Conservation (phyloP, 2,113 vertebrate genomes). For the Cervus canadensis region DNA sequence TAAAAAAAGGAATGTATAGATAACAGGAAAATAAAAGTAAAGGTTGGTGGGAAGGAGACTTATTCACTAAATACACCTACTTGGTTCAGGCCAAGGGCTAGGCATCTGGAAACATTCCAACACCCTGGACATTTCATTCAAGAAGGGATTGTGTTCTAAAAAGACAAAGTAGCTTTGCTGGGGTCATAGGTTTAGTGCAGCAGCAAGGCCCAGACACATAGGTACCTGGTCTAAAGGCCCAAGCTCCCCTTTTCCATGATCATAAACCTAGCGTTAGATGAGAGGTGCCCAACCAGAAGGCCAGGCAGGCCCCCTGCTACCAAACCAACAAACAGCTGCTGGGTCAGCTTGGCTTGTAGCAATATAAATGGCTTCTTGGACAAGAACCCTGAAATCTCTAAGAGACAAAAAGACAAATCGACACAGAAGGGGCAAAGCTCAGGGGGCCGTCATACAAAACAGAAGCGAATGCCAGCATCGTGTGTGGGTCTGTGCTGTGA, state of each 20-base stretch:
- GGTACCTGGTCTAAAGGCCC: not conserved
- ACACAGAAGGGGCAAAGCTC: not conserved
- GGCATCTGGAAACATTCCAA: not conserved
- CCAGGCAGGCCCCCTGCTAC: not conserved
- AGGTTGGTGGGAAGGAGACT: not conserved
- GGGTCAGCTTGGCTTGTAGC: not conserved
- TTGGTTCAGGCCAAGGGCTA: not conserved
- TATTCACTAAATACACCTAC: not conserved
- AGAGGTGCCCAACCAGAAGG: accelerated
- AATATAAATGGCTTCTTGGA: not conserved
- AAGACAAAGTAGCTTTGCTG: not conserved
- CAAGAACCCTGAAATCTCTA: not conserved
- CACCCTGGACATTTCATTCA: not conserved
- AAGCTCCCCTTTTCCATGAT: not conserved
- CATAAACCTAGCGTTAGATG: not conserved
- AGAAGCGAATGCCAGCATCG: not conserved
- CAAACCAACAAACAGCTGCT: not conserved
- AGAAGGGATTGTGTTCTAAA: not conserved
- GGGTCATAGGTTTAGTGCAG: not conserved
- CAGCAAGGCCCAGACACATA: not conserved
- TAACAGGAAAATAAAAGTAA: not conserved
- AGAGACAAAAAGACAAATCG: not conserved
- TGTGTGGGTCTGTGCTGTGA: not conserved
- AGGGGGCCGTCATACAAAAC: not conserved
- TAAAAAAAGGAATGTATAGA: not conserved